A percentile compares a stretch with the other conserved stretches of the same genome.
Conservation (phyloP, 2,888 invertebrate species). For the Argyra leucocephala region DNA sequence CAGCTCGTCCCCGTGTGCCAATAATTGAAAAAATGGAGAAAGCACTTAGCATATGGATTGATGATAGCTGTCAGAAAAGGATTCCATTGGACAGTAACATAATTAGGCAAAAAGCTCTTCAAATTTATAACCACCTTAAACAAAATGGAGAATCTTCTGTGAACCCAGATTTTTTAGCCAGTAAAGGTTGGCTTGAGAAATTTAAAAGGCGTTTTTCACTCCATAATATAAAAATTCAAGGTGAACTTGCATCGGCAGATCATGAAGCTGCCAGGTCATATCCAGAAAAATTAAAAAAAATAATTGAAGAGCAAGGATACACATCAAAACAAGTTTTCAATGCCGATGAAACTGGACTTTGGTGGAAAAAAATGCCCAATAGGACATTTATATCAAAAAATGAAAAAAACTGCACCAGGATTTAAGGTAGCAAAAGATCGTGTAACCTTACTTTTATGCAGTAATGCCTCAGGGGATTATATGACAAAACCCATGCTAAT, state of each 20-base stretch:
- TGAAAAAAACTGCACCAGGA: constrained; percentile 20
- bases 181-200: constrained; percentile 21
- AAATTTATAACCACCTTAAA: no score
- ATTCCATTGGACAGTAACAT: no score
- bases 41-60: no score
- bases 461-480: constrained; percentile 31
- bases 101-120: no score
- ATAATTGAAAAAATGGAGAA: no score
- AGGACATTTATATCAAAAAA: constrained; percentile 21
- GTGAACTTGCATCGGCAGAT: constrained; percentile 22
- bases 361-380: constrained; percentile 29
- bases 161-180: constrained; percentile 20
- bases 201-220: constrained; percentile 17
- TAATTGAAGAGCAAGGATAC: constrained; percentile 21
- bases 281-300: constrained; percentile 13
- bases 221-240: constrained; percentile 22
- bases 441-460: constrained; percentile 28
- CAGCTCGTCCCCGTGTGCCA: no score
- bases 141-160: no score
- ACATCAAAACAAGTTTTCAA: constrained; percentile 25
- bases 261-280: constrained; percentile 20
- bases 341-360: constrained; percentile 26
- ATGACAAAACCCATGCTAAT: constrained; percentile 32
- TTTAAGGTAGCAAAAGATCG: constrained; percentile 28
- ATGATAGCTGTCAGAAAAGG: no score